A percentile compares a stretch with the other conserved stretches of the same genome.
These are phyloP conservation scores for Drosophila fungiperda DNA, from an alignment of 2,888 invertebrate species.

Conservation along the genomic window DNA sequence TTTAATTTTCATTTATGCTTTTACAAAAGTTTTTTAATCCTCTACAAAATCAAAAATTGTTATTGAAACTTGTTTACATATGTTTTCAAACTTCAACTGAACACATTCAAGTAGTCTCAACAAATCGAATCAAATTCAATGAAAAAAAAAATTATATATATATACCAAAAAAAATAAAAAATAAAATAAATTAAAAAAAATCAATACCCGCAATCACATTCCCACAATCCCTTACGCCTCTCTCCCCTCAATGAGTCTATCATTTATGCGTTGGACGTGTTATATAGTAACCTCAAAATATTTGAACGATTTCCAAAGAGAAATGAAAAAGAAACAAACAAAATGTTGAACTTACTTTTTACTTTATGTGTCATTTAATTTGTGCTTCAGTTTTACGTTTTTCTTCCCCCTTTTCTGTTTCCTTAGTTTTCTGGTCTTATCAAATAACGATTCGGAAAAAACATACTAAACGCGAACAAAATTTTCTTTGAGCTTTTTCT, in stretches of 20 bases:
- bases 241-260: slow-evolving; percentile 86
- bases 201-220: slow-evolving; percentile 81
- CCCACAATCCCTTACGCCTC: slow-evolving; percentile 84
- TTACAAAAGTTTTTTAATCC: slow-evolving; percentile 63
- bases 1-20: slow-evolving; percentile 59
- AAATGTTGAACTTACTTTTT: slow-evolving; percentile 66
- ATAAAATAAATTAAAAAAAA: slow-evolving; percentile 53
- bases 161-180: slow-evolving; percentile 37
- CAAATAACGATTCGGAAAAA: slow-evolving; percentile 43
- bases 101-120: slow-evolving; percentile 80
- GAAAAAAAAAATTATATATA: slow-evolving; percentile 46
- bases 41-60: slow-evolving; percentile 63
- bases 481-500: slow-evolving; percentile 84
- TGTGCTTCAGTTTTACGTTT: slow-evolving; percentile 31
- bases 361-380: slow-evolving; percentile 39
- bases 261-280: slow-evolving; percentile 83
- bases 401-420: slow-evolving; percentile 32
- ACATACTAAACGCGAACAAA: slow-evolving; percentile 38
- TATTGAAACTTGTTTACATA: slow-evolving; percentile 70
- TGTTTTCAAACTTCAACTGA: slow-evolving; percentile 76
- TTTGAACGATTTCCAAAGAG: slow-evolving; percentile 43
- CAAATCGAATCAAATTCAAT: slow-evolving; percentile 57
- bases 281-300: slow-evolving; percentile 50
- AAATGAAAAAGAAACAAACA: slow-evolving; percentile 63
- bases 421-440: slow-evolving; percentile 37